Percentiles rank a stretch among this genome's conserved stretches.
Conservation (phyloP, 35 echinoderm and acorn worm genomes). For the Heliocidaris erythrogramma region DNA sequence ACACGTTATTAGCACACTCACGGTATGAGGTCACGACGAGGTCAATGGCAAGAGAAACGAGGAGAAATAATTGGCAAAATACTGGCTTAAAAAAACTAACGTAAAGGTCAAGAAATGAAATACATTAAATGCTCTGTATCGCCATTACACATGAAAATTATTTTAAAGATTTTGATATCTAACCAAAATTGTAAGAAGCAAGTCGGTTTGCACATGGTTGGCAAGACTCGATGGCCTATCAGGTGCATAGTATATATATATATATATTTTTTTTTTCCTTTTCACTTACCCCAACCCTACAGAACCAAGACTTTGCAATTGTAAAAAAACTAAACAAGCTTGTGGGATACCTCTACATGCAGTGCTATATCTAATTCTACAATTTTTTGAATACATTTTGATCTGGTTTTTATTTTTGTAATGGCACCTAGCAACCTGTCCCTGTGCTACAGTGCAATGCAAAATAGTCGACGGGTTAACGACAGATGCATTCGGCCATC, state of each 20-base stretch:
- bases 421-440: background rate
- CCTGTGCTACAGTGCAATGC: background rate
- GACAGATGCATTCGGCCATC: background rate
- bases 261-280: background rate
- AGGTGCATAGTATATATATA: background rate
- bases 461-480: background rate
- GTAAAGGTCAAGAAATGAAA: background rate
- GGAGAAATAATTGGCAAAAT: background rate
- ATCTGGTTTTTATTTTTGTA: conserved; percentile 12
- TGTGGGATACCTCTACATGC: background rate
- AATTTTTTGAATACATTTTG: conserved; percentile 7
- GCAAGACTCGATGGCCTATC: background rate
- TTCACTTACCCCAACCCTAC: background rate
- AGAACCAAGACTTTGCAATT: background rate
- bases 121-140: background rate
- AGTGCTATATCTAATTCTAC: background rate
- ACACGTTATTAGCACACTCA: conserved; percentile 2
- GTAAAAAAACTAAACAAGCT: background rate
- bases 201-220: background rate
- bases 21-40: background rate
- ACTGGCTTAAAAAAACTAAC: background rate
- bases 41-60: background rate
- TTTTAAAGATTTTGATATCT: background rate
- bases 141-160: background rate
- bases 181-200: background rate